Evolutionary conservation across 2,888 invertebrate species (phyloP).

Genomic region (Caenorhabditis sp.): DNA sequence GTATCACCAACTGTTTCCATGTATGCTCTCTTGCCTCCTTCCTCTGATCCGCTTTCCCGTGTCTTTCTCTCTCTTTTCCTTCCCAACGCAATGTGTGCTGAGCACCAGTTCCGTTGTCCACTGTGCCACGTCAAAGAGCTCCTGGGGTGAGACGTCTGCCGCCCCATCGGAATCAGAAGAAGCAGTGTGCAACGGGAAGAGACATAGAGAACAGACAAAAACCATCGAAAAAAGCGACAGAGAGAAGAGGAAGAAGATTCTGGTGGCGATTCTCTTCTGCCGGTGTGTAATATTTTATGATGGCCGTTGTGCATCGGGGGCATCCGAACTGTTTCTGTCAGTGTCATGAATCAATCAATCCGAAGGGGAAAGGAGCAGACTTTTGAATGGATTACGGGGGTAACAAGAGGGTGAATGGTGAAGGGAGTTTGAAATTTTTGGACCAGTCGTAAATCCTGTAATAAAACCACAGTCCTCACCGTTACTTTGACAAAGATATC

Average conservation of each 20-base stretch:
- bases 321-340: background rate
- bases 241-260: background rate
- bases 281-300: slow-evolving; percentile 55
- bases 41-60: slow-evolving; percentile 29
- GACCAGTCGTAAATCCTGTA: no score
- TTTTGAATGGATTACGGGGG: background rate
- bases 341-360: slow-evolving; percentile 21
- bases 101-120: slow-evolving; percentile 43
- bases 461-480: no score
- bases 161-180: background rate
- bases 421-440: no score
- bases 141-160: slow-evolving; percentile 15
- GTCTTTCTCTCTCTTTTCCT: slow-evolving; percentile 13
- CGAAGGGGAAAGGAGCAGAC: background rate
- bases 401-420: no score
- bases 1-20: slow-evolving; percentile 16
- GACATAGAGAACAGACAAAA: slow-evolving; percentile 20
- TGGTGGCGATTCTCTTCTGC: background rate
- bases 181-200: slow-evolving; percentile 17
- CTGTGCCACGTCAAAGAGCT: slow-evolving; percentile 47
- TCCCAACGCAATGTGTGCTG: slow-evolving; percentile 47
- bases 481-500: no score
- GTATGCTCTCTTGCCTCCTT: slow-evolving; percentile 15
- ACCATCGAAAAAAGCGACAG: slow-evolving; percentile 24
- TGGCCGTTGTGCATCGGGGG: slow-evolving; percentile 14